Evolutionary conservation across 2,888 invertebrate species (phyloP).

Genomic region (Electrophaes corylata): DNA sequence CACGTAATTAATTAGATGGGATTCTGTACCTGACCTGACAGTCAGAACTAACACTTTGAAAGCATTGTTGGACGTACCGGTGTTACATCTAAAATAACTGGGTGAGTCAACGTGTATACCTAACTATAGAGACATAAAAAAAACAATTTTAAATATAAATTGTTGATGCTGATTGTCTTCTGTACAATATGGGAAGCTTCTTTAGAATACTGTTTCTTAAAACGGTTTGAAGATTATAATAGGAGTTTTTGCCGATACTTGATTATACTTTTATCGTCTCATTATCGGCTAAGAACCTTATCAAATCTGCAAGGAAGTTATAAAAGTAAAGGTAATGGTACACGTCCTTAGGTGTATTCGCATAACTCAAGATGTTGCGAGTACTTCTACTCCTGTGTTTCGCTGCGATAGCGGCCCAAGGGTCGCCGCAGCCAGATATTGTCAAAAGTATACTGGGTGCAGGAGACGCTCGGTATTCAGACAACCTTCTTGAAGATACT

Average conservation of each 20-base stretch:
- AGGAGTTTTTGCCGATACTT: background rate
- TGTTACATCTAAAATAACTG: too few relatives aligned
- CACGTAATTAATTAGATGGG: too few relatives aligned
- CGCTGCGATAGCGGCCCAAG: constrained; percentile 40
- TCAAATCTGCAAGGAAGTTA: constrained; percentile 41
- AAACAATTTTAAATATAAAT: too few relatives aligned
- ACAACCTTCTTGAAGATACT: constrained; percentile 68
- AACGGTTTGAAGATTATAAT: too few relatives aligned
- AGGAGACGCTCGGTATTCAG: constrained; percentile 50
- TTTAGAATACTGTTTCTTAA: too few relatives aligned
- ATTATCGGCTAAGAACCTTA: constrained; percentile 41
- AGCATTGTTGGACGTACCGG: too few relatives aligned
- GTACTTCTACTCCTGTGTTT: constrained; percentile 35
- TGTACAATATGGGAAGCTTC: too few relatives aligned
- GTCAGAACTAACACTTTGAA: too few relatives aligned
- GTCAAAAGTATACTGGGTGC: constrained; percentile 50
- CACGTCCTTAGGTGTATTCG: constrained; percentile 7
- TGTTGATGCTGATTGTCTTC: too few relatives aligned
- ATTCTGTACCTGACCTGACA: too few relatives aligned
- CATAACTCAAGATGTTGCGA: constrained; percentile 41
- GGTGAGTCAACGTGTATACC: too few relatives aligned
- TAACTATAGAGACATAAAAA: too few relatives aligned
- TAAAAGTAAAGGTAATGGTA: constrained; percentile 41
- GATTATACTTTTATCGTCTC: constrained; percentile 12
- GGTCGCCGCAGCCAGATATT: constrained; percentile 46